Percentiles rank a stretch among this genome's conserved stretches.
phyloP scores from a whole-genome alignment of 2,113 vertebrate genomes.

The Pomatostomus ruficeps region DNA sequence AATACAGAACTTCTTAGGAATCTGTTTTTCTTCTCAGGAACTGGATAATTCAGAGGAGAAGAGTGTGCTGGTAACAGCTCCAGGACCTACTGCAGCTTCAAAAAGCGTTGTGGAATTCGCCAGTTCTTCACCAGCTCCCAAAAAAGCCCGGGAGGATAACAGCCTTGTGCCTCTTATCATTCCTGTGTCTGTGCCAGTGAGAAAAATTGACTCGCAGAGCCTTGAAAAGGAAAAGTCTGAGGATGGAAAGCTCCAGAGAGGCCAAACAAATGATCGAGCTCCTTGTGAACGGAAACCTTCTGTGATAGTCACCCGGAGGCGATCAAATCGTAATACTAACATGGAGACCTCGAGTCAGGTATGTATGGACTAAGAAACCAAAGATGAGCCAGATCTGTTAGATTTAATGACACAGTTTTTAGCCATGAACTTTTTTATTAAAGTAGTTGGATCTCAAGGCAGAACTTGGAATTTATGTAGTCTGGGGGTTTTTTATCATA shows the following conservation, averaged over 20 bases:
- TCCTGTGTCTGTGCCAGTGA: slow-evolving; percentile 95
- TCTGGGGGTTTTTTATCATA: not conserved
- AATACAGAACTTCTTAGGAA: not conserved
- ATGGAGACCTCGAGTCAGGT: slow-evolving; percentile 84
- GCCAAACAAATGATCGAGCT: slow-evolving; percentile 67
- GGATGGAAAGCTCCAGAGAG: slow-evolving; percentile 69
- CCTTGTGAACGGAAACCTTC: slow-evolving; percentile 83
- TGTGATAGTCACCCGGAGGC: slow-evolving; percentile 90
- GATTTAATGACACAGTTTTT: not conserved
- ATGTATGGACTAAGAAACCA: not conserved
- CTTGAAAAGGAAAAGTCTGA: slow-evolving; percentile 71
- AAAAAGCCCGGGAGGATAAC: slow-evolving; percentile 80
- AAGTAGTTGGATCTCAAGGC: not conserved
- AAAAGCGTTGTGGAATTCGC: slow-evolving; percentile 70
- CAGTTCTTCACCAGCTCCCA: slow-evolving; percentile 64
- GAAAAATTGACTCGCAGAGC: slow-evolving; percentile 72
- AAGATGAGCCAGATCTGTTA: not conserved
- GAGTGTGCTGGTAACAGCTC: slow-evolving; percentile 49
- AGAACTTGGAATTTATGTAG: not conserved
- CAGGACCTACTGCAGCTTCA: slow-evolving; percentile 28
- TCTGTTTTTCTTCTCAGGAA: slow-evolving; percentile 47
- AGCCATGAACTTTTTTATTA: not conserved
- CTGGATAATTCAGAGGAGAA: slow-evolving; percentile 64
- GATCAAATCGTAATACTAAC: slow-evolving; percentile 81
- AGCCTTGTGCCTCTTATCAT: slow-evolving; percentile 89